These are phyloP conservation scores for Apodemia hepburni DNA, from an alignment of 2,888 invertebrate species.

Conservation along the genomic window DNA sequence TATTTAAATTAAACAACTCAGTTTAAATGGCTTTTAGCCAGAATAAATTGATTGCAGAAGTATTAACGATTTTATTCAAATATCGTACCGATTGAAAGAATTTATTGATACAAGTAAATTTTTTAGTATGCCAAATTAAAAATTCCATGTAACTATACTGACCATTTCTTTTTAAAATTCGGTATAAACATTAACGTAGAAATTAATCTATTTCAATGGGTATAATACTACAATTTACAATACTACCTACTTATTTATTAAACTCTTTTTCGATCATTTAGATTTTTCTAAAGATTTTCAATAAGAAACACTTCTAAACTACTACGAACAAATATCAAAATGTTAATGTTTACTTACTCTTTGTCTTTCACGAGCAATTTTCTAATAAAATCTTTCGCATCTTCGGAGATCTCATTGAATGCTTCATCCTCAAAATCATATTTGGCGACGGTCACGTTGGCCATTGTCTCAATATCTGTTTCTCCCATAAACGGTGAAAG, in stretches of 20 bases:
- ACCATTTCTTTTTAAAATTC: neutral
- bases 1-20: neutral
- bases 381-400: slow-evolving; percentile 97
- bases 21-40: neutral
- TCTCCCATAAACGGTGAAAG: slow-evolving; percentile 99
- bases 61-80: neutral
- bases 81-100: neutral
- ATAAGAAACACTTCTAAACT: too few relatives aligned
- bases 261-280: neutral
- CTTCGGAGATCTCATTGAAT: slow-evolving; percentile 95
- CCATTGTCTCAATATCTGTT: slow-evolving; percentile 98
- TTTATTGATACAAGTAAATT: neutral
- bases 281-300: neutral
- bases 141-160: neutral
- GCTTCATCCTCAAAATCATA: slow-evolving; percentile 99
- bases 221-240: too few relatives aligned
- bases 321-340: too few relatives aligned
- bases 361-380: slow-evolving; percentile 95
- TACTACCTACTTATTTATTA: too few relatives aligned
- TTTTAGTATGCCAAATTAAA: neutral
- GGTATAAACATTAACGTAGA: too few relatives aligned
- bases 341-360: slow-evolving; percentile 83
- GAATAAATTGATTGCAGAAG: neutral
- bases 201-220: too few relatives aligned
- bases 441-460: slow-evolving; percentile 98